phyloP scores from a whole-genome alignment of 2,888 invertebrate species.

The Hymenopus coronatus region DNA sequence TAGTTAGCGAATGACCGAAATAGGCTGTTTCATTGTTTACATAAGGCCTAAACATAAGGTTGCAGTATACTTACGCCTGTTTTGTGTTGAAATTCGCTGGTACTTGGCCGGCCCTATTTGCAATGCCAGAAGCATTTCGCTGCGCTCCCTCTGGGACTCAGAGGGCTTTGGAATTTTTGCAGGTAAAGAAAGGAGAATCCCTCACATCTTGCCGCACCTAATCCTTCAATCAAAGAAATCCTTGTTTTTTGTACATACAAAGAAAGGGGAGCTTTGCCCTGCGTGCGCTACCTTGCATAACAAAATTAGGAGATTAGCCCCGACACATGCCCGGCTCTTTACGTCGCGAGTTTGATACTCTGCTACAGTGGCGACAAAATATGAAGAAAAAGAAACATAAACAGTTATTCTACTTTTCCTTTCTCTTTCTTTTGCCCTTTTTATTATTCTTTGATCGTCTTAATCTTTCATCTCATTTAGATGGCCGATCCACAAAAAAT shows the following conservation, averaged over 20 bases:
- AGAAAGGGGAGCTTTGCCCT: neutral
- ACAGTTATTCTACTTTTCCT: too few species aligned
- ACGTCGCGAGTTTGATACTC: neutral
- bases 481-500: too few species aligned
- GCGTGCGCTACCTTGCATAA: constrained; percentile 10
- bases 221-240: constrained; percentile 22
- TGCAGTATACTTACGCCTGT: neutral
- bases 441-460: too few species aligned
- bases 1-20: too few species aligned
- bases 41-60: too few species aligned
- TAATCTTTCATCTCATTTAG: too few species aligned
- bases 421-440: too few species aligned
- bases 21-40: too few species aligned
- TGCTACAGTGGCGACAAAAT: too few species aligned
- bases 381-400: too few species aligned
- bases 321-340: neutral
- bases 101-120: neutral
- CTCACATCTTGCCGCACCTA: neutral
- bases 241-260: constrained; percentile 5
- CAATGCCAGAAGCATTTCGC: neutral
- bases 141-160: neutral
- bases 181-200: neutral
- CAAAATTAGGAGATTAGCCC: neutral
- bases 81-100: neutral
- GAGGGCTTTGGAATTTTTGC: neutral